phyloP scores from a whole-genome alignment of 2,797 vertebrate genomes.

The Thalassophryne amazonica region DNA sequence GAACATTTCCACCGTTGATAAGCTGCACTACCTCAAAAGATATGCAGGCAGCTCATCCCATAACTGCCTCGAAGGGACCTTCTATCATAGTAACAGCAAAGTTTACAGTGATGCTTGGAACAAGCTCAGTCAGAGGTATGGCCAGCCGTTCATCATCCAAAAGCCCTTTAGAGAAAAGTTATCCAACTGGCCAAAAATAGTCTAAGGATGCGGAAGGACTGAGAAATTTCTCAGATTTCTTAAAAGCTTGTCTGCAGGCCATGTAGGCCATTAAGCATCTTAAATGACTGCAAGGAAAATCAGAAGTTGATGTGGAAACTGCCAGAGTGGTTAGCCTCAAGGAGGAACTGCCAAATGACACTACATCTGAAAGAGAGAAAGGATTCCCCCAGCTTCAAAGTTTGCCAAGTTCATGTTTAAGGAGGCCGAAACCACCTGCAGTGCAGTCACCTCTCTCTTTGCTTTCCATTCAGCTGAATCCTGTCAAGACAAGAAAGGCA shows the following conservation, averaged over 20 bases:
- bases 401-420: too few species aligned
- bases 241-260: not conserved
- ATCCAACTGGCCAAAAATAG: too few species aligned
- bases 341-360: conserved; percentile 4
- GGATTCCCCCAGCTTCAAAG: too few species aligned
- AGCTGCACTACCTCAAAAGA: not conserved
- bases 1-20: not conserved
- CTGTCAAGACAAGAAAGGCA: too few species aligned
- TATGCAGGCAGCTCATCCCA: not conserved
- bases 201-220: too few species aligned
- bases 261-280: conserved; percentile 9
- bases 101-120: not conserved
- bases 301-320: conserved; percentile 1
- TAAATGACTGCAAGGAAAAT: conserved; percentile 19
- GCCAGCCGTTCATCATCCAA: not conserved
- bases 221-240: not conserved
- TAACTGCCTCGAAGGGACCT: conserved; percentile 5
- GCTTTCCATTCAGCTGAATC: too few species aligned
- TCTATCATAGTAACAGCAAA: conserved; percentile 5
- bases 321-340: not conserved
- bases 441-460: too few species aligned
- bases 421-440: too few species aligned
- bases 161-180: conserved; percentile 17
- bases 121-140: not conserved
- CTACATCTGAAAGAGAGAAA: too few species aligned